Base-by-base conservation (phyloP, 2,113 vertebrate species). In the Cyanoderma ruficeps region DNA sequence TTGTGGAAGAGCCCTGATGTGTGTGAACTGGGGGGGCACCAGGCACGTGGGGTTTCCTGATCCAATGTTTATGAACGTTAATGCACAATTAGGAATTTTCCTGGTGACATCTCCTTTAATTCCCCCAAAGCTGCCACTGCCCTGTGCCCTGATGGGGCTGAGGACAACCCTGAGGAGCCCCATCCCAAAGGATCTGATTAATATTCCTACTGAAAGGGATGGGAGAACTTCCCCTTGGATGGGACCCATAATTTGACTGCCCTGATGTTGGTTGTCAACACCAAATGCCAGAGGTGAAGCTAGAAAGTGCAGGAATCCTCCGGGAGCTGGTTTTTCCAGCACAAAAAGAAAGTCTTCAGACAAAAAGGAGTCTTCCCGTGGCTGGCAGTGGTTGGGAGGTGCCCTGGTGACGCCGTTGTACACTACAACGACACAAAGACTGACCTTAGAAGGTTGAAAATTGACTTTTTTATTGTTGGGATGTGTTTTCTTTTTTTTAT, bases 31-130 rank as follows among this genome's bases (percentile, higher is more conserved):
- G 76, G 92, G n/a, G 71, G 70, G 78, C 65, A 90, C 71, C 53
- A 83, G 68, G 75, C 15, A 23, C 12, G 5, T 91, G n/a, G 33
- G 31, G 60, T 57, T 82, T 94, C 94, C 92, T 85, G 30, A 59
- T 87, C 64, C 27, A 44, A 1, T 94, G 86, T 95, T 97, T 93
- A 72, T 80, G 75, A 57, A 69, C 63, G 4, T 63, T 80, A 91
- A 92, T 68, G 55, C 64, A 28, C 57, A n/a, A 53, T 86, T 89
- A 60, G 79, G 74, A 94, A 31, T 94, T 95, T 95, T 95, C 74
- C 75, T 77, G 83, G 52, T 82, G 68, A 80, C 42, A 17, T 90
- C 67, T 80, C 95, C 93, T 89, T 96, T 21, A 63, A 87, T 69
- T 41, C 85, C 47, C 86, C 27, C 77, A 60, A 39, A 84, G 86